These are phyloP conservation scores for Prunella fulvescens DNA, from an alignment of 2,113 vertebrate genomes.

Conservation along the genomic window DNA sequence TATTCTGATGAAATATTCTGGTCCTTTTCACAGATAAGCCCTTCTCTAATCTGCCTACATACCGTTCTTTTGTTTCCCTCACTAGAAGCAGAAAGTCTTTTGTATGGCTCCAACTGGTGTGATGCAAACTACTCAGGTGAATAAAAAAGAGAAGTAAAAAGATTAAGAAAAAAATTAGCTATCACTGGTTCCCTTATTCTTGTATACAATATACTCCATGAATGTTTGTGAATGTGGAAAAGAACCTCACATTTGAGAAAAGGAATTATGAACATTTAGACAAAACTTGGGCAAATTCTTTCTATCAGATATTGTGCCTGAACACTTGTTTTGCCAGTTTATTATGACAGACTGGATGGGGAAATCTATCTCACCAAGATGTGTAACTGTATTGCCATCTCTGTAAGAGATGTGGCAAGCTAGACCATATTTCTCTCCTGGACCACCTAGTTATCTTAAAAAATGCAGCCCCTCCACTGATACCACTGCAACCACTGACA, in stretches of 20 bases:
- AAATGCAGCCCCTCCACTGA: not conserved
- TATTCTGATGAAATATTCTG: not conserved
- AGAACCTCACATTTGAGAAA: not conserved
- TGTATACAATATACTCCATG: not conserved
- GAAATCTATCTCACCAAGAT: not conserved
- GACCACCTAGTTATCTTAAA: not conserved
- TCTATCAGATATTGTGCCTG: not conserved
- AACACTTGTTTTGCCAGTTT: not conserved
- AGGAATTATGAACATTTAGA: not conserved
- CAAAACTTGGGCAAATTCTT: not conserved
- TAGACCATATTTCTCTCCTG: not conserved
- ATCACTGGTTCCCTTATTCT: not conserved
- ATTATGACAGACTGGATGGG: not conserved
- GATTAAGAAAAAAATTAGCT: not conserved
- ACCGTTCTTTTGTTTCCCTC: not conserved
- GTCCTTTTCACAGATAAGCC: not conserved
- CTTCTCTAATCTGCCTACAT: not conserved
- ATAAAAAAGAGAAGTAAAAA: not conserved
- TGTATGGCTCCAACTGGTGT: not conserved
- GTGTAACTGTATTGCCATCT: not conserved
- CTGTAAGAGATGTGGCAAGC: not conserved
- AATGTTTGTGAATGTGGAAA: not conserved
- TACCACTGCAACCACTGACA: not conserved
- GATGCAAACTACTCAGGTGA: not conserved
- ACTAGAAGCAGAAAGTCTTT: not conserved